Evolutionary conservation across 2,797 vertebrate species (phyloP), one percentile per base, ranked within the genome.

Genomic region (Euthynnus affinis): DNA sequence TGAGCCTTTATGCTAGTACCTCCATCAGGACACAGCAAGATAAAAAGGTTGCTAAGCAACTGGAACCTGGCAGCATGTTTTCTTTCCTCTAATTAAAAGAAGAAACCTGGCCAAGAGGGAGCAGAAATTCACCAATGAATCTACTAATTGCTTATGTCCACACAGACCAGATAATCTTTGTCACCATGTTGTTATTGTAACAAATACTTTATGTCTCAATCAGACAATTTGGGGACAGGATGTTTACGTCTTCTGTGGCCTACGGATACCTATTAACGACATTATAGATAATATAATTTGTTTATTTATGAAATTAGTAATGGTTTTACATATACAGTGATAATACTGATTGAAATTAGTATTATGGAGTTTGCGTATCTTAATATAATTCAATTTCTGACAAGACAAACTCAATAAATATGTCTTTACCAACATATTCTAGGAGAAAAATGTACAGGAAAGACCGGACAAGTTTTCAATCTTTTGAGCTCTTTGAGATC

Each of bases 21-120:
- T 89, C 86, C 83, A 42, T 76, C 74, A 70, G 80, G 83, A 87
- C 34, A 40, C 49, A 18, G 37, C 27, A 12, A 57, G 75, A 87
- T 88, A 87, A 91, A 84, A 66, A 69, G 67, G 94, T 96, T 95
- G 93, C 94, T 93, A 90, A 87, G 95, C 93, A 95, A 96, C 95
- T 87, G 83, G 80, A 86, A 82, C 86, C 87, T 76, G 77, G 87
- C 91, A 83, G 58, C 74, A 34, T 80, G 79, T 65, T 78, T 37
- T 74, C 73, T 78, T 81, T 83, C 79, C 74, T 87, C 84, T 86
- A 85, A 90, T 90, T 89, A 90, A 91, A 85, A 78, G 55, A 76
- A 55, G 61, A 74, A 88, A 87, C 63, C 69, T 72, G 61, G 65
- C 79, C 71, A 27, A 22, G 79, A 90, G 78, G 84, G 64, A 77